These are phyloP conservation scores for Drosophila repleta DNA, from an alignment of 1,140 invertebrate species.

Conservation along the genomic window DNA sequence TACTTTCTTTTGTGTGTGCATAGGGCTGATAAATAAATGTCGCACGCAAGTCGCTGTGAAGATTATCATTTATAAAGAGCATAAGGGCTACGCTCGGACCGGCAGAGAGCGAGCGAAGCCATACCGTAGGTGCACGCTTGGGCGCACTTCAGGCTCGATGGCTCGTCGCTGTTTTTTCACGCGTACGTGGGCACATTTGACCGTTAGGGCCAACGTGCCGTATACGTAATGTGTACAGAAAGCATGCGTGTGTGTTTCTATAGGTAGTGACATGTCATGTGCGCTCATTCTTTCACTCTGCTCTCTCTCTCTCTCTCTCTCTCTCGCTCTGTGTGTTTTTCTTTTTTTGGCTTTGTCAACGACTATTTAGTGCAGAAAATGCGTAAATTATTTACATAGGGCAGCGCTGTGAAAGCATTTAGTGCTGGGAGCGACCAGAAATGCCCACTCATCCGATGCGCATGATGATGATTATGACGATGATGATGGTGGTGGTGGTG, in stretches of 20 bases:
- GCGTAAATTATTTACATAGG: constrained; percentile 68
- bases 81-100: constrained; percentile 29
- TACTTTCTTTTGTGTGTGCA: constrained; percentile 1
- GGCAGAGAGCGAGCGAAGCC: constrained; percentile 41
- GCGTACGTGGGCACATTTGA: constrained; percentile 69
- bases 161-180: constrained; percentile 55
- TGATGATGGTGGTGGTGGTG: constrained; percentile 14
- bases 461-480: constrained; percentile 12
- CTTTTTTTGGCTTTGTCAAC: constrained; percentile 54
- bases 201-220: constrained; percentile 28
- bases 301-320: neutral
- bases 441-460: constrained; percentile 19
- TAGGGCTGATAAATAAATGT: constrained; percentile 53
- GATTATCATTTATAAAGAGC: constrained; percentile 74
- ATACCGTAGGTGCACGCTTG: constrained; percentile 44
- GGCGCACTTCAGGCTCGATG: constrained; percentile 25
- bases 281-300: constrained; percentile 6
- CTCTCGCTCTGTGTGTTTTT: too few species aligned
- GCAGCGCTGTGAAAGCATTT: constrained; percentile 48
- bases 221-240: constrained; percentile 36
- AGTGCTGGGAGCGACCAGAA: constrained; percentile 23
- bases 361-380: constrained; percentile 77
- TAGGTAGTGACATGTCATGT: constrained; percentile 21
- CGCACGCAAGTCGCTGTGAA: constrained; percentile 40
- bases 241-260: constrained; percentile 6